Evolutionary conservation across 2,113 vertebrate genomes (phyloP).

Genomic region (Leuciscus idus): DNA sequence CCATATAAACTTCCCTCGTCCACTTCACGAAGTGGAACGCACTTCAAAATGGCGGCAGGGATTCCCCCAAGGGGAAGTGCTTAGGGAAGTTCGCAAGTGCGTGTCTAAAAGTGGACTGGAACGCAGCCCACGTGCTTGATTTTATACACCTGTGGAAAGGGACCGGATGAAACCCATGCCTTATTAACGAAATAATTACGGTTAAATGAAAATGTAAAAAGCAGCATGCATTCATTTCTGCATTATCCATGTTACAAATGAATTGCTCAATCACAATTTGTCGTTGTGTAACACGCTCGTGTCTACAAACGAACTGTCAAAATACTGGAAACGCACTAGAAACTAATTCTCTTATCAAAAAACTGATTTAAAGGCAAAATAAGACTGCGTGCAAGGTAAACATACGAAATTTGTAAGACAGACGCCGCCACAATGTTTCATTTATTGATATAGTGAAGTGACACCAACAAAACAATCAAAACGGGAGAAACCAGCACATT

Average conservation of each 20-base stretch:
- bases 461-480: neutral
- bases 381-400: neutral
- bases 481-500: neutral
- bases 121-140: too few species aligned
- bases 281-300: neutral
- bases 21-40: too few species aligned
- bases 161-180: too few species aligned
- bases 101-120: too few species aligned
- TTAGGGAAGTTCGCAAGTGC: too few species aligned
- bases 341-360: neutral
- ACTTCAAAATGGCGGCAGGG: too few species aligned
- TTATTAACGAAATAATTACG: neutral
- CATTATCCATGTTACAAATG: neutral
- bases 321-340: too few species aligned
- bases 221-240: neutral
- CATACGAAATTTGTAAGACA: neutral
- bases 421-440: neutral
- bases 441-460: neutral
- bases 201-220: neutral
- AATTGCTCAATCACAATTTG: neutral
- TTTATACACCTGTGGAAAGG: too few species aligned
- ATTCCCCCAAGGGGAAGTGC: too few species aligned
- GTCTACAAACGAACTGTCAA: neutral
- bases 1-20: too few species aligned
- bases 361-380: neutral